A percentile compares a stretch with the other conserved stretches of the same genome.
Conservation (phyloP, 2,113 vertebrate genomes). For the Synodontis membranacea region DNA sequence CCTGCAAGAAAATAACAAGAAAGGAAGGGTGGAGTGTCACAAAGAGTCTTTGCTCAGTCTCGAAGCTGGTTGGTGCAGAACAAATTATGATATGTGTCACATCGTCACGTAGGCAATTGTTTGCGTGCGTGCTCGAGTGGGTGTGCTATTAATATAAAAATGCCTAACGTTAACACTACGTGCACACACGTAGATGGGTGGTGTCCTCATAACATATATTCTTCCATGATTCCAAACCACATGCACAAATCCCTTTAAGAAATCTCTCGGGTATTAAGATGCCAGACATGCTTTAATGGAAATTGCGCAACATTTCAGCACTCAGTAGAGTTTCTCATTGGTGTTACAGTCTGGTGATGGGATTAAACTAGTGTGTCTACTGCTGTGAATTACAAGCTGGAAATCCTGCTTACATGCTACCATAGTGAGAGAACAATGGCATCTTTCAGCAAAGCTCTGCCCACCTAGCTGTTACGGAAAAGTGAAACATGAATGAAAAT, state of each 20-base stretch:
- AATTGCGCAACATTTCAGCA: conserved; percentile 43
- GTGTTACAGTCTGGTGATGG: conserved; percentile 68
- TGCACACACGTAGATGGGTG: background rate
- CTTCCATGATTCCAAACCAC: background rate
- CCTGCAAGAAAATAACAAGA: background rate
- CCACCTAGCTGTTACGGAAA: conserved; percentile 55
- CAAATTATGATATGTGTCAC: conserved; percentile 52
- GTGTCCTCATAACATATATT: conserved; percentile 11
- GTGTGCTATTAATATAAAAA: background rate
- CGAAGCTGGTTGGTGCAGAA: background rate
- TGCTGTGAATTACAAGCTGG: conserved; percentile 66
- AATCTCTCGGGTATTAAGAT: conserved; percentile 43
- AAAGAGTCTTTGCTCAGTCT: background rate
- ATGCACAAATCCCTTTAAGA: background rate
- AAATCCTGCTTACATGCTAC: conserved; percentile 75
- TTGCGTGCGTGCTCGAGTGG: background rate
- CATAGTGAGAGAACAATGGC: conserved; percentile 67
- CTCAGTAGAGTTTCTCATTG: conserved; percentile 48
- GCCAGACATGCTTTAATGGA: conserved; percentile 14
- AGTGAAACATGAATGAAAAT: background rate
- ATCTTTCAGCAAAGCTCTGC: conserved; percentile 61
- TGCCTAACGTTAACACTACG: background rate
- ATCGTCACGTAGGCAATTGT: conserved; percentile 44
- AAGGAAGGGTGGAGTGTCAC: background rate
- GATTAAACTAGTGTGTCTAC: conserved; percentile 69